Evolutionary conservation across 1,140 invertebrate species (phyloP).

Genomic region (Aporrectodea caliginosa): DNA sequence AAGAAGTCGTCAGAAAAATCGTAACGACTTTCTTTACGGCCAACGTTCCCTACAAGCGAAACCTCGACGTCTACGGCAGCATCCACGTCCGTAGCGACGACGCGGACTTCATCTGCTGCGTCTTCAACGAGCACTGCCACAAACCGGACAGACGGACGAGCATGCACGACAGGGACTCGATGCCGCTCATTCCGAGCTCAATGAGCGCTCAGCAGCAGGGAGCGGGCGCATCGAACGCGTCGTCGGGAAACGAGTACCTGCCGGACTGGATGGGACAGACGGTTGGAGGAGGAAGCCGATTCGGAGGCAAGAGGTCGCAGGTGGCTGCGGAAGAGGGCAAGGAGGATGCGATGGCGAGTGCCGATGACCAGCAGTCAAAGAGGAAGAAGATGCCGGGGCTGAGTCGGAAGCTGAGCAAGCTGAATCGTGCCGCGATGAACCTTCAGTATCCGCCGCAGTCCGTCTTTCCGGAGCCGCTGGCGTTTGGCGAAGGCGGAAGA

Average conservation of each 20-base stretch:
- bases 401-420: background rate
- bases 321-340: background rate
- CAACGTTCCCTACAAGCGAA: constrained; percentile 13
- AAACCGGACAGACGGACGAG: background rate
- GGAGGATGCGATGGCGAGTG: background rate
- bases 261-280: background rate
- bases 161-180: background rate
- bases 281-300: background rate
- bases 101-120: constrained; percentile 21
- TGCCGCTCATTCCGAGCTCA: too few species aligned
- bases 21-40: constrained; percentile 24
- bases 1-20: constrained; percentile 27
- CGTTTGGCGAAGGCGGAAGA: background rate
- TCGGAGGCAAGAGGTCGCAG: background rate
- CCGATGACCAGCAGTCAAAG: background rate
- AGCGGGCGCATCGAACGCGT: background rate
- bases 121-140: constrained; percentile 28
- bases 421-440: background rate
- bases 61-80: constrained; percentile 26
- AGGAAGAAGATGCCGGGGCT: background rate
- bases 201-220: background rate
- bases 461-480: background rate
- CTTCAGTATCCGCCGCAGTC: background rate
- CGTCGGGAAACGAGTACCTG: background rate
- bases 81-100: constrained; percentile 27